Conservation (phyloP, 2,888 invertebrate genomes). For the Drosophila aldrichi region DNA sequence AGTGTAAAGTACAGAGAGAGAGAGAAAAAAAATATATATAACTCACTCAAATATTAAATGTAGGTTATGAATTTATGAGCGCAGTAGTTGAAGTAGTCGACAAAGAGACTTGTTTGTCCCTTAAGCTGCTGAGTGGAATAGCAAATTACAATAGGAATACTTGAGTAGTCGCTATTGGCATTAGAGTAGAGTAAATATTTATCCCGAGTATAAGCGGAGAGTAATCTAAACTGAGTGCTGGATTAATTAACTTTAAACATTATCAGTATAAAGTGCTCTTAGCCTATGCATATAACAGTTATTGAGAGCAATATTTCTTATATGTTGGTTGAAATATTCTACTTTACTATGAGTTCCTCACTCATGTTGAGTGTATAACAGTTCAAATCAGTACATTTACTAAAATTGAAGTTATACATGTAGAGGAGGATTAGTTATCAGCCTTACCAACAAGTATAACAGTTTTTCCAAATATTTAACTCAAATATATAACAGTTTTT, state of each 20-base stretch:
- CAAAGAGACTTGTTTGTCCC: conserved; percentile 4
- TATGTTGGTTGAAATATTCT: too few species aligned
- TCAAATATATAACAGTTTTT: too few species aligned
- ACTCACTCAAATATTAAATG: conserved; percentile 41
- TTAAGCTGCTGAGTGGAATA: conserved; percentile 9
- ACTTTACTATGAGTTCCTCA: too few species aligned
- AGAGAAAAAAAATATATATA: background rate
- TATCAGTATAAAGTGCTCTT: too few species aligned
- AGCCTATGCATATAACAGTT: background rate
- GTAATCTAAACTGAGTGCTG: background rate
- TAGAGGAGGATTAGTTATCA: too few species aligned
- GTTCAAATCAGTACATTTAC: too few species aligned
- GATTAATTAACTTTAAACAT: too few species aligned
- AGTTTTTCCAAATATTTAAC: too few species aligned
- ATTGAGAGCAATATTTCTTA: too few species aligned
- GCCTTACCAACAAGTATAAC: too few species aligned
- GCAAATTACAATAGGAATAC: conserved; percentile 31
- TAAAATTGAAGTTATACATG: too few species aligned
- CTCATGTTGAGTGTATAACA: too few species aligned
- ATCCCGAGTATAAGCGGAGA: background rate
- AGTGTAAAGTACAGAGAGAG: conserved; percentile 29
- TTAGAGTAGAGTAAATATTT: background rate
- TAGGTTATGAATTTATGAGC: conserved; percentile 51
- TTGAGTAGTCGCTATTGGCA: conserved; percentile 9
- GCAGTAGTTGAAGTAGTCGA: conserved; percentile 1